Evolutionary conservation across 1,140 invertebrate species (phyloP), one percentile per base, ranked within the genome.

Genomic region (Euura saliciscinereae): DNA sequence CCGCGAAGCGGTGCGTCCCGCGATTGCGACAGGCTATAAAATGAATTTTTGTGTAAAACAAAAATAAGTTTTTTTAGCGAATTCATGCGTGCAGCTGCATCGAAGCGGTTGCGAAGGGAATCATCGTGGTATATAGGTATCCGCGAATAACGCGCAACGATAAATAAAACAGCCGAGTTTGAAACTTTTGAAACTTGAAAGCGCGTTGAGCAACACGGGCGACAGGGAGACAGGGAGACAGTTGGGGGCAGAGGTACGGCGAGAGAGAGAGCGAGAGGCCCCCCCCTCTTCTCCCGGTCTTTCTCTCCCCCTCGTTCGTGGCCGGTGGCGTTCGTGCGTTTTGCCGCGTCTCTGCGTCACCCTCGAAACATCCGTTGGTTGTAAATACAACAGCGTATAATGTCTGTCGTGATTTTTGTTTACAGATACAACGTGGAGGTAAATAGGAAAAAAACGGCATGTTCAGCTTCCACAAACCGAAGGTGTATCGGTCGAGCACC

Each of bases 391-490:
- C 28, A 28, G 28, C 28, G 28, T 28, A 1, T 28, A 28, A 28
- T 28, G 28, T 28, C 28, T 28, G 28, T 28, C 28, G 28, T 28
- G 28, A 28, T 28, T 70, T 70, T 70, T 70, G 10, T 64, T 46
- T 43, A 45, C 65, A 70, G 46, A 70, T 45, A 64, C 69, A 70
- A 70, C 75, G 51, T 73, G 72, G 75, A 73, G 72, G 72, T 76
- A 76, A 72, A 69, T 79, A 75, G 73, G 13, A 71, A 71, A 44
- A 42, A 66, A 69, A 46, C 78, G 89, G 81, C 79, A 97, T 97
- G 95, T 97, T 96, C 85, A 95, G 93, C 84, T 97, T 96, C 86
- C 95, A 96, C 84, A 95, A 95, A 84, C 95, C 95, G 73, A 95
- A 95, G 89, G 95, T 96, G 70, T 96, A 96, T 83, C 90, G 95